These are phyloP conservation scores for Pollimyrus isidori DNA, from an alignment of 2,113 vertebrate genomes.

Conservation along the genomic window DNA sequence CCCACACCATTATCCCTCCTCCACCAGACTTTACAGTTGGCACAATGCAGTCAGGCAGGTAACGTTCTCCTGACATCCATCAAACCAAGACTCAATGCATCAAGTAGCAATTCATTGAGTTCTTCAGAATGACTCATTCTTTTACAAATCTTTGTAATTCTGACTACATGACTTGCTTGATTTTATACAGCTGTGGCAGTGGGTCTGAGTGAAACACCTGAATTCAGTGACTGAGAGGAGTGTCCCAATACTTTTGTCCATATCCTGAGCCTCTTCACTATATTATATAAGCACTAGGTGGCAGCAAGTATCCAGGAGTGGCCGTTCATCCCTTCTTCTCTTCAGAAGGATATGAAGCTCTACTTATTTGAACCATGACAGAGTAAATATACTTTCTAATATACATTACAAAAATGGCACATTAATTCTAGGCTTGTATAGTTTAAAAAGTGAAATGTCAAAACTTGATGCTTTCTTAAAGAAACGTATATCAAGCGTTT, in stretches of 20 bases:
- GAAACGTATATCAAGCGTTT: neutral
- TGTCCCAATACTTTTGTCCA: neutral
- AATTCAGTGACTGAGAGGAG: neutral
- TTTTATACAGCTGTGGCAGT: neutral
- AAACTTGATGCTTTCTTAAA: neutral
- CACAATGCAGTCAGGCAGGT: too few relatives aligned
- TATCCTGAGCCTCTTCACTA: neutral
- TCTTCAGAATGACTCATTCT: neutral
- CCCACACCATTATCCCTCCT: neutral
- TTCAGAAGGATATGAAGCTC: neutral
- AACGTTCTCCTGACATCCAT: too few relatives aligned
- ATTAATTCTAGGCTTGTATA: neutral
- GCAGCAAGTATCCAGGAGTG: slow-evolving; percentile 29
- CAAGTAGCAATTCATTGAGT: neutral
- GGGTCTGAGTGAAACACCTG: neutral
- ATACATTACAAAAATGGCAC: neutral
- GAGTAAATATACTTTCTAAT: neutral
- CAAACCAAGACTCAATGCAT: too few relatives aligned
- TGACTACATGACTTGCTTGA: neutral
- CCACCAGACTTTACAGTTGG: neutral
- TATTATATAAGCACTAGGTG: slow-evolving; percentile 26
- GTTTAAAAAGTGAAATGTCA: neutral
- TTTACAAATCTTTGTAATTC: neutral
- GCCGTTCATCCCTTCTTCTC: neutral
- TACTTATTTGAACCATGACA: neutral